Evolutionary conservation across 2,113 vertebrate genomes (phyloP).

Genomic region (Aspidoscelis tigris): DNA sequence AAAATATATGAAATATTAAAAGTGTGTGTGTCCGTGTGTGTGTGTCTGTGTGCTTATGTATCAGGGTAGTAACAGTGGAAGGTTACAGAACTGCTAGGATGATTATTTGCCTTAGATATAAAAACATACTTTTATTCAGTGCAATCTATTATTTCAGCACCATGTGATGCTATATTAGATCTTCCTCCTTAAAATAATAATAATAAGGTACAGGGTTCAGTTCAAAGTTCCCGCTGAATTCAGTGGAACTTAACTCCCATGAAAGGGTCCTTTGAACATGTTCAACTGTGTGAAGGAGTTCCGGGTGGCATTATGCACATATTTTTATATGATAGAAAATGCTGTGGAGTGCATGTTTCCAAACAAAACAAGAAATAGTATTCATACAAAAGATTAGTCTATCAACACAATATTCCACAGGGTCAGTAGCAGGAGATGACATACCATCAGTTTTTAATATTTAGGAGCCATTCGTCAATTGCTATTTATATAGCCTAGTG

Average conservation of each 20-base stretch:
- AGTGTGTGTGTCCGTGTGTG: conserved; percentile 45
- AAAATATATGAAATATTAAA: conserved; percentile 77
- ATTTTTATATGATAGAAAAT: neutral
- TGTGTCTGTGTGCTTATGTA: conserved; percentile 13
- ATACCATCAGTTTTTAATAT: neutral
- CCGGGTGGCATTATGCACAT: rapidly evolving
- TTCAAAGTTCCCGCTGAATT: neutral
- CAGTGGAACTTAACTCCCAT: neutral
- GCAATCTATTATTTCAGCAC: conserved; percentile 28
- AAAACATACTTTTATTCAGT: conserved; percentile 52
- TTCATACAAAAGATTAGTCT: conserved; percentile 50
- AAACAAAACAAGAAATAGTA: conserved; percentile 60
- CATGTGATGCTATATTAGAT: conserved; percentile 9
- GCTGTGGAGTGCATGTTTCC: neutral
- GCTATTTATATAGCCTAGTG: conserved; percentile 33
- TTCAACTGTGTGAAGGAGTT: conserved; percentile 1
- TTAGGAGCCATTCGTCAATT: conserved; percentile 65
- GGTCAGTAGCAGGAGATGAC: conserved; percentile 44
- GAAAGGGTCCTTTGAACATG: neutral
- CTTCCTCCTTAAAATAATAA: conserved; percentile 6
- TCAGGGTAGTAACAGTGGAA: conserved; percentile 46
- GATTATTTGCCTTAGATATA: conserved; percentile 61
- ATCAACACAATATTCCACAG: conserved; percentile 58
- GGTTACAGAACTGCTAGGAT: conserved; percentile 50
- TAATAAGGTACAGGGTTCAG: neutral